Conservation (phyloP, 1,140 invertebrate species). For the Drosophila elegans region DNA sequence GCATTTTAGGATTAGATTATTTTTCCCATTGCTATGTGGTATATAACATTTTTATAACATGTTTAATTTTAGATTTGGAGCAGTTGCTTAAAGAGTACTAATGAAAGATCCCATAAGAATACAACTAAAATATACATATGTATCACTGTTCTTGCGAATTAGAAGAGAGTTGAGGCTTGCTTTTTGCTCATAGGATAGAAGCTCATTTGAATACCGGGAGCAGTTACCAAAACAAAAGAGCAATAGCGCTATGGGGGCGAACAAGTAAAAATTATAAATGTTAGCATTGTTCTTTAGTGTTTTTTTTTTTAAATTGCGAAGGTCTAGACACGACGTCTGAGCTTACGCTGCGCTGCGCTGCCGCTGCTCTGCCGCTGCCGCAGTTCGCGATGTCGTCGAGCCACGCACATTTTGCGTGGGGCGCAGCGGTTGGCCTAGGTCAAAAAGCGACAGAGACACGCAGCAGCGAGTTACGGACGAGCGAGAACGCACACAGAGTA, state of each 20-base stretch:
- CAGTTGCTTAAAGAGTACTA: no score
- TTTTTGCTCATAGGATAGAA: no score
- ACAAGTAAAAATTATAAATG: background rate
- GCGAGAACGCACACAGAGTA: conserved; percentile 20
- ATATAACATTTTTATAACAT: no score
- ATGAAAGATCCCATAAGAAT: no score
- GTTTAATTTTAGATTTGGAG: no score
- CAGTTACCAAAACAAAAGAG: background rate
- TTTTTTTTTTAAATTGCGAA: conserved; percentile 53
- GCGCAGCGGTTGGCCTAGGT: conserved; percentile 68
- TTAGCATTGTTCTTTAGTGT: background rate
- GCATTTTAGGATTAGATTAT: no score
- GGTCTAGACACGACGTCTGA: conserved; percentile 66
- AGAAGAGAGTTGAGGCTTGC: no score
- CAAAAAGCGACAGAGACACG: conserved; percentile 57
- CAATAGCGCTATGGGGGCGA: background rate
- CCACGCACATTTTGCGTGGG: conserved; percentile 50
- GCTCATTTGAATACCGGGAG: background rate
- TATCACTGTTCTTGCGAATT: no score
- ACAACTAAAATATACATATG: no score
- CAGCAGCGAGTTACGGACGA: conserved; percentile 27
- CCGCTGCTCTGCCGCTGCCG: conserved; percentile 9
- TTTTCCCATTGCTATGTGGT: no score
- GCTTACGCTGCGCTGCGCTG: conserved; percentile 18
- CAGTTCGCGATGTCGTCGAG: conserved; percentile 17